These are phyloP conservation scores for Drosophila mulleri DNA, from an alignment of 2,888 invertebrate species.

Conservation along the genomic window DNA sequence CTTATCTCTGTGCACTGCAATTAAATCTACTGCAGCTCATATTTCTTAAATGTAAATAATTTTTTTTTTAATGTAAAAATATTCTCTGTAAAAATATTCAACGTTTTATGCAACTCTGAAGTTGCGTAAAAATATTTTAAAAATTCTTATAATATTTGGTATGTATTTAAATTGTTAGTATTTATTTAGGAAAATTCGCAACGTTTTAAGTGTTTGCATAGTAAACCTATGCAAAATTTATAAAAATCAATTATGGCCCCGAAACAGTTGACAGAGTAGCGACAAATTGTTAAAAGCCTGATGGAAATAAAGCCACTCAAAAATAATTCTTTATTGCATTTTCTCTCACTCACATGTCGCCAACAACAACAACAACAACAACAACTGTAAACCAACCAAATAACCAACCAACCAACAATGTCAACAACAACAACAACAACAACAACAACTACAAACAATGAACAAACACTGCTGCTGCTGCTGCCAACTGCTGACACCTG, in stretches of 20 bases:
- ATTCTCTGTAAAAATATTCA: no score
- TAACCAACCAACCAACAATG: constrained; percentile 49
- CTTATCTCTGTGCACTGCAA: no score
- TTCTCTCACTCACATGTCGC: constrained; percentile 40
- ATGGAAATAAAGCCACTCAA: constrained; percentile 41
- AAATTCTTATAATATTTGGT: no score
- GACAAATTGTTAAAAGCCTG: constrained; percentile 20
- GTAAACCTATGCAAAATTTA: not conserved
- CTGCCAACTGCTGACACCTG: constrained; percentile 62
- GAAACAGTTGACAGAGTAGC: not conserved
- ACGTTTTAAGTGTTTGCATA: not conserved
- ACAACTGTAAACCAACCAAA: constrained; percentile 40
- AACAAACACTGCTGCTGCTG: constrained; percentile 15
- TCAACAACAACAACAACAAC: constrained; percentile 36
- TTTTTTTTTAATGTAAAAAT: no score
- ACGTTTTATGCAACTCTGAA: no score
- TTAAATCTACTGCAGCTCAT: no score
- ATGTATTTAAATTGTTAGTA: no score
- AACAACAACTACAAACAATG: no score
- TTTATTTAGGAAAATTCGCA: no score
- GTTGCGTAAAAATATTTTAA: no score
- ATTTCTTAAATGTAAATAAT: no score
- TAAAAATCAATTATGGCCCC: constrained; percentile 9
- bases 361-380: constrained; percentile 29
- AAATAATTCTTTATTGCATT: constrained; percentile 45